Conservation (phyloP, 2,888 invertebrate species). For the Liopterus haemorrhoidalis region DNA sequence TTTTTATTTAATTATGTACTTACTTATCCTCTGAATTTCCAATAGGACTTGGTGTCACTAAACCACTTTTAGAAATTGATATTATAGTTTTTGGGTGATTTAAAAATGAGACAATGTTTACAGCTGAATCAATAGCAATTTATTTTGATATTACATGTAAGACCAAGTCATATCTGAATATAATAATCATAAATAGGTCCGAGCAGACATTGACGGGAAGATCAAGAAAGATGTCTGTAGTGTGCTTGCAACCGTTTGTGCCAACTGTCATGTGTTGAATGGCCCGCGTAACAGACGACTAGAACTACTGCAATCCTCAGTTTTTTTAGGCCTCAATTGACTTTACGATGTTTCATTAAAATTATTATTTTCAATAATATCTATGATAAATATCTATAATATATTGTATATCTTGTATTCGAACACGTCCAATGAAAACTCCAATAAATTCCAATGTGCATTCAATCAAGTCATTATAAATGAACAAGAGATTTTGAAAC, state of each 20-base stretch:
- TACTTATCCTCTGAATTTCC: no score
- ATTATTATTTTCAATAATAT: constrained; percentile 22
- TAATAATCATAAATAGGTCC: constrained; percentile 43
- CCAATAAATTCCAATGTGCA: constrained; percentile 32
- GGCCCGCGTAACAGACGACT: constrained; percentile 38
- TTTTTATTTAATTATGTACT: neutral
- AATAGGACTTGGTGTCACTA: neutral
- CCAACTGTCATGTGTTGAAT: constrained; percentile 28
- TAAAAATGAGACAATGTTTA: constrained; percentile 2
- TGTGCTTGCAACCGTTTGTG: constrained; percentile 36
- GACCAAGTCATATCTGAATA: constrained; percentile 40
- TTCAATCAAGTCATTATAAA: constrained; percentile 19
- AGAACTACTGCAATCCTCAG: constrained; percentile 41
- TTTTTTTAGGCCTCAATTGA: constrained; percentile 41
- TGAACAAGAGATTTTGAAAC: constrained; percentile 14
- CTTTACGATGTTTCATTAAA: constrained; percentile 29
- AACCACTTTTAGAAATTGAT: neutral
- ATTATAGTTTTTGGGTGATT: neutral
- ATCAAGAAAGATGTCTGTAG: constrained; percentile 41
- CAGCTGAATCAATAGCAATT: constrained; percentile 39
- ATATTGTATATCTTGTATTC: constrained; percentile 27
- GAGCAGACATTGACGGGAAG: constrained; percentile 43
- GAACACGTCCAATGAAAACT: constrained; percentile 40
- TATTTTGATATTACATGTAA: constrained; percentile 44
- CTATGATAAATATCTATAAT: constrained; percentile 32